Evolutionary conservation across 2,113 vertebrate species (phyloP).

Genomic region (Otocyon megalotis): DNA sequence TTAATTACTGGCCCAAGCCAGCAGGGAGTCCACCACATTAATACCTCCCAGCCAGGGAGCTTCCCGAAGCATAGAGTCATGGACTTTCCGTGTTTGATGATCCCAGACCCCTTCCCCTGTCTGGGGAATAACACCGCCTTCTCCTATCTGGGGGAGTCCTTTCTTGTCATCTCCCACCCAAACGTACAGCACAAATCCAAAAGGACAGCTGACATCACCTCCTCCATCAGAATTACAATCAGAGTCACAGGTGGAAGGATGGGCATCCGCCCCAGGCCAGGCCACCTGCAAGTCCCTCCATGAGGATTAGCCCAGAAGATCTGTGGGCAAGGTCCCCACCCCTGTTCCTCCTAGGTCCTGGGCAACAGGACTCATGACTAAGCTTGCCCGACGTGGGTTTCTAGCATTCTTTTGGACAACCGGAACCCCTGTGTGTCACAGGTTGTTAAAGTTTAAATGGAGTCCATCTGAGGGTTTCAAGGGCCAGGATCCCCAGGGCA

Average conservation of each 20-base stretch:
- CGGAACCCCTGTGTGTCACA: not conserved
- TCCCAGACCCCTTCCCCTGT: not conserved
- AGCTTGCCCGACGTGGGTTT: not conserved
- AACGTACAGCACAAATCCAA: not conserved
- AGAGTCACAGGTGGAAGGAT: not conserved
- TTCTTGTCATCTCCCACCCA: not conserved
- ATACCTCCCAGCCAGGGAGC: not conserved
- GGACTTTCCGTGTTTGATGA: not conserved
- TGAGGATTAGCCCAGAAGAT: not conserved
- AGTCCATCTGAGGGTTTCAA: not conserved
- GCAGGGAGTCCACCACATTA: not conserved
- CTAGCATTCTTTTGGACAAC: not conserved
- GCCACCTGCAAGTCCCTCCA: not conserved
- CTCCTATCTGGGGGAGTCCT: not conserved
- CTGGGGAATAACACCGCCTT: not conserved
- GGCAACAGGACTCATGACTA: not conserved
- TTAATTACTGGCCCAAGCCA: slow-evolving; percentile 42
- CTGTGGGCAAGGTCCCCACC: not conserved
- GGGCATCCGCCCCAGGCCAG: not conserved
- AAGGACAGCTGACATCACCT: not conserved
- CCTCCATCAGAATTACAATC: not conserved
- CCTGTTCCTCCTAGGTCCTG: rapidly evolving
- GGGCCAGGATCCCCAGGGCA: not conserved
- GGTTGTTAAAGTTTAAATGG: not conserved
- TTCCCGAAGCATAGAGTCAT: rapidly evolving